phyloP scores from a whole-genome alignment of 2,888 invertebrate species.

The Scaptomyza reducta region DNA sequence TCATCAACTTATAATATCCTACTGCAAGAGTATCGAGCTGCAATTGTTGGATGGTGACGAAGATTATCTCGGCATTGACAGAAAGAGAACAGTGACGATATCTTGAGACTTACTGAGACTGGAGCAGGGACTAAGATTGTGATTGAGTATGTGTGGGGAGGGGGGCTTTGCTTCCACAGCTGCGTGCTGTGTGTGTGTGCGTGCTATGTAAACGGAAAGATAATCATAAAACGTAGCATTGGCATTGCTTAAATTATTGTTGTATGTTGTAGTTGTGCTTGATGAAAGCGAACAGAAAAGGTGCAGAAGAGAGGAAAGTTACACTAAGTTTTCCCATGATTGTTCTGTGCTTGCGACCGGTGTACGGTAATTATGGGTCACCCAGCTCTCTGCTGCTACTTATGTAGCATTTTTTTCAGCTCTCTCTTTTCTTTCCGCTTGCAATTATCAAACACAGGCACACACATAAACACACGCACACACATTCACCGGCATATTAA shows the following conservation, averaged over 20 bases:
- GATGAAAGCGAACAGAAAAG: slow-evolving; percentile 37
- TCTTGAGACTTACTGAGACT: slow-evolving; percentile 9
- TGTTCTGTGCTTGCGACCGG: slow-evolving; percentile 64
- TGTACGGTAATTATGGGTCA: slow-evolving; percentile 78
- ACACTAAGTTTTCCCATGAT: slow-evolving; percentile 75
- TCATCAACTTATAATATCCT: background rate
- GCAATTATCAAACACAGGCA: slow-evolving; percentile 68
- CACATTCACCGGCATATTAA: slow-evolving; percentile 31
- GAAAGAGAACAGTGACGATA: slow-evolving; percentile 43
- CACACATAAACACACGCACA: background rate
- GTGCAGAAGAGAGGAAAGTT: slow-evolving; percentile 16
- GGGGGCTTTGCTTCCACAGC: slow-evolving; percentile 24
- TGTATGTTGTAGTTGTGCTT: slow-evolving; percentile 41
- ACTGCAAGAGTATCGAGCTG: slow-evolving; percentile 34
- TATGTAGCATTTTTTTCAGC: slow-evolving; percentile 26
- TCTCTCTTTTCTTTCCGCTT: slow-evolving; percentile 52
- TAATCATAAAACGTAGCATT: slow-evolving; percentile 73
- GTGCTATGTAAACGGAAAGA: slow-evolving; percentile 67
- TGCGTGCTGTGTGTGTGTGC: slow-evolving; percentile 39
- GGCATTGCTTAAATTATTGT: slow-evolving; percentile 74
- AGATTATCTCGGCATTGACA: slow-evolving; percentile 66
- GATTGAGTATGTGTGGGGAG: slow-evolving; percentile 2
- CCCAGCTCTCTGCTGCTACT: slow-evolving; percentile 48
- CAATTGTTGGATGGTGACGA: slow-evolving; percentile 59
- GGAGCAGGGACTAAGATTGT: slow-evolving; percentile 13